Percentiles rank a stretch among this genome's conserved stretches.
These are phyloP conservation scores for Beris chalybata DNA, from an alignment of 2,888 invertebrate species.

Conservation along the genomic window DNA sequence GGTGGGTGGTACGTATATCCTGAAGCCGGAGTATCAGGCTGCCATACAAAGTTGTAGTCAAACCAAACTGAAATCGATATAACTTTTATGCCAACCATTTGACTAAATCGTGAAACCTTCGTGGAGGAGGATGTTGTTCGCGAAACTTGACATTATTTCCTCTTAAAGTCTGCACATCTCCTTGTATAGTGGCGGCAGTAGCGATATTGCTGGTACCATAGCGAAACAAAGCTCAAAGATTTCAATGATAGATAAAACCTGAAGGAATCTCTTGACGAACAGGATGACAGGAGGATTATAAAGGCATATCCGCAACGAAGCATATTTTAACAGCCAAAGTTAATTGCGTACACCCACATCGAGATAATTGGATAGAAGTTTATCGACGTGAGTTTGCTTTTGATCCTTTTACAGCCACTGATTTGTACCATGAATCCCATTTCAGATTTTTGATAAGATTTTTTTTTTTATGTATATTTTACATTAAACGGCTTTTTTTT, in stretches of 20 bases:
- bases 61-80: background rate
- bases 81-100: background rate
- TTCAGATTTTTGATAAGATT: background rate
- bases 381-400: conserved; percentile 10
- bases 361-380: conserved; percentile 9
- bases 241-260: conserved; percentile 11
- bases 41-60: too few species aligned
- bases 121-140: background rate
- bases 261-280: conserved; percentile 5
- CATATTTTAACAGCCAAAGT: conserved; percentile 13
- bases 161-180: too few species aligned
- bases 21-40: too few species aligned
- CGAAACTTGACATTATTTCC: conserved; percentile 2
- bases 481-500: background rate
- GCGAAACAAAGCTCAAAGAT: conserved; percentile 1
- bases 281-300: background rate
- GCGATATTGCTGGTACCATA: background rate
- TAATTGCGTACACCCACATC: conserved; percentile 6
- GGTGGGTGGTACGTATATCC: too few species aligned
- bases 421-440: background rate
- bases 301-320: conserved; percentile 11
- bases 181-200: background rate
- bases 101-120: background rate
- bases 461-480: background rate
- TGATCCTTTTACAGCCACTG: conserved; percentile 7